Conservation (phyloP, 2,888 invertebrate species). For the Drosophila lutescens region DNA sequence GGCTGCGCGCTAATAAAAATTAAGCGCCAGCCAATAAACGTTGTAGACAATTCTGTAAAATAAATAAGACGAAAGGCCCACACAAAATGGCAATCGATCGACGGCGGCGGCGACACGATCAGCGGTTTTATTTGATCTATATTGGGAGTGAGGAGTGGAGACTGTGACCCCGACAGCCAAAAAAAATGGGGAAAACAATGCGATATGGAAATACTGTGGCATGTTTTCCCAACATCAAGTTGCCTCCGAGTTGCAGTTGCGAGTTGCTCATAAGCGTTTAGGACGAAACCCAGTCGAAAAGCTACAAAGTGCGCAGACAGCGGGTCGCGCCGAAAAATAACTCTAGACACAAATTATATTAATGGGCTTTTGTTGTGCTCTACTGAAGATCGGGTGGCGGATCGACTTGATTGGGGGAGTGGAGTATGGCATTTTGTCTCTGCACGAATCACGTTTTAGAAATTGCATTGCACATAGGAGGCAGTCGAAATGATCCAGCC, state of each 20-base stretch:
- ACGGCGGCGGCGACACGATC: constrained; percentile 74
- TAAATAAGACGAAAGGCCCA: constrained; percentile 59
- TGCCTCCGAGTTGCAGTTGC: constrained; percentile 48
- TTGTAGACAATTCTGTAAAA: constrained; percentile 47
- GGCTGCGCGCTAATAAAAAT: constrained; percentile 68
- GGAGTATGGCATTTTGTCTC: constrained; percentile 69
- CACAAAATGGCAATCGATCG: constrained; percentile 52
- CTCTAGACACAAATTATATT: constrained; percentile 78
- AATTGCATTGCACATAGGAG: constrained; percentile 73
- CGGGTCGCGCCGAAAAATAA: constrained; percentile 57
- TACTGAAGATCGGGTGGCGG: constrained; percentile 26
- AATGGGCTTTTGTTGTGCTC: constrained; percentile 73
- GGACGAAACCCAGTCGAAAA: constrained; percentile 44
- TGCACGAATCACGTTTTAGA: constrained; percentile 81
- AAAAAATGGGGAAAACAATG: constrained; percentile 19
- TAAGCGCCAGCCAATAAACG: constrained; percentile 55
- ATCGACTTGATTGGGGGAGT: constrained; percentile 10
- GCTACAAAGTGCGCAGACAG: constrained; percentile 16
- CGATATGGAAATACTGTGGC: constrained; percentile 56
- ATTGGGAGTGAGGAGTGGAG: constrained; percentile 19
- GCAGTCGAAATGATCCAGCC: constrained; percentile 51
- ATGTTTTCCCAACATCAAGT: constrained; percentile 63
- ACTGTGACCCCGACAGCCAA: constrained; percentile 38
- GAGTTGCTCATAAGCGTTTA: constrained; percentile 71
- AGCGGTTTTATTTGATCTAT: constrained; percentile 74